These are phyloP conservation scores for Pyrgus malvae DNA, from an alignment of 2,888 invertebrate genomes.

Conservation along the genomic window DNA sequence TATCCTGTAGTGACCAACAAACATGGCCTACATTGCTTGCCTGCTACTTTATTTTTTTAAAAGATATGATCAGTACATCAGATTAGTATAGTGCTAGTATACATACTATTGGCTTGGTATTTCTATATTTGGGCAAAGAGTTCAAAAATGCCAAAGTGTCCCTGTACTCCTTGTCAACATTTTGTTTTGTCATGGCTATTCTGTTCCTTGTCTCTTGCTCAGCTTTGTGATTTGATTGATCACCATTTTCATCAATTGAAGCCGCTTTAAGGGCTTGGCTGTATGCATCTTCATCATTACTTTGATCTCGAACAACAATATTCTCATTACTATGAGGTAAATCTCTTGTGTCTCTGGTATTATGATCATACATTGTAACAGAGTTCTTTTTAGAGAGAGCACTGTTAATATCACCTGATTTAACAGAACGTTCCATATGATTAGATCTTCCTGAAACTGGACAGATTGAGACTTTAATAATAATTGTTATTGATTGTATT, in stretches of 20 bases:
- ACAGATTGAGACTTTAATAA: not conserved
- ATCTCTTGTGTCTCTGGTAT: constrained; percentile 55
- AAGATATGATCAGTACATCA: too few relatives aligned
- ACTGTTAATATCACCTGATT: constrained; percentile 38
- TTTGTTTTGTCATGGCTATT: constrained; percentile 84
- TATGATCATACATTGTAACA: constrained; percentile 66
- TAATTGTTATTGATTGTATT: not conserved
- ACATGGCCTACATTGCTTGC: too few relatives aligned
- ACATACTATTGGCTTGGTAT: constrained; percentile 55
- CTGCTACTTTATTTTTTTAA: too few relatives aligned
- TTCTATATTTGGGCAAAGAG: constrained; percentile 58
- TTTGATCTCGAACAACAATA: constrained; percentile 54
- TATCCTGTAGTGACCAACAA: too few relatives aligned
- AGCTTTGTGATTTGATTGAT: constrained; percentile 47
- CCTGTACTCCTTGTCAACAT: constrained; percentile 76
- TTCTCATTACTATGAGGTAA: constrained; percentile 46
- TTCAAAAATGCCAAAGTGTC: constrained; percentile 70
- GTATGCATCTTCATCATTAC: constrained; percentile 63
- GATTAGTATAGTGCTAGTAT: not conserved
- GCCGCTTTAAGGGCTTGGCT: constrained; percentile 60
- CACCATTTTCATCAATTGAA: constrained; percentile 33
- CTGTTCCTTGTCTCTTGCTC: constrained; percentile 56
- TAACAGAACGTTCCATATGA: constrained; percentile 40
- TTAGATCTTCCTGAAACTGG: constrained; percentile 43
- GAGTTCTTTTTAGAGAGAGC: constrained; percentile 45